Evolutionary conservation across 2,797 vertebrate species (phyloP).

Genomic region (Acanthopagrus latus): DNA sequence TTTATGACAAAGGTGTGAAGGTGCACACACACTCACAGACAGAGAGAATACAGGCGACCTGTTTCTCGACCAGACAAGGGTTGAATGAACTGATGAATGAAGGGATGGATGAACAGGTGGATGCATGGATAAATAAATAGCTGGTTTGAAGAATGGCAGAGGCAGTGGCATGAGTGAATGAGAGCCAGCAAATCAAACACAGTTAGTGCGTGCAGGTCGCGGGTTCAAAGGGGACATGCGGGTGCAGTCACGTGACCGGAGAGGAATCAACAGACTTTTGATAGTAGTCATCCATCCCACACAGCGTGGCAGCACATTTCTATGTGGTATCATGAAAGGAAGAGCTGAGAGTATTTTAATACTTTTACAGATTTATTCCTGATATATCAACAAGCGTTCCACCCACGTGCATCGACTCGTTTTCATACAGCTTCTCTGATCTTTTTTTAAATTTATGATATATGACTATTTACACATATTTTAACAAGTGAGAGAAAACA

Average conservation of each 20-base stretch:
- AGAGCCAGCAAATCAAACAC: slow-evolving; percentile 62
- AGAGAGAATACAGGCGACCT: slow-evolving; percentile 56
- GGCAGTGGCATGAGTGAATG: slow-evolving; percentile 47
- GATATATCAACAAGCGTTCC: not conserved
- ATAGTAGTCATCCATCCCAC: slow-evolving; percentile 39
- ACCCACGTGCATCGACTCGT: not conserved
- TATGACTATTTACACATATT: not conserved
- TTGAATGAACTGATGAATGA: slow-evolving; percentile 34
- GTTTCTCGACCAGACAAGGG: slow-evolving; percentile 56
- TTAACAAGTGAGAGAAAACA: not conserved
- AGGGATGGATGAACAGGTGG: slow-evolving; percentile 13
- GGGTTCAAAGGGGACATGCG: slow-evolving; percentile 65
- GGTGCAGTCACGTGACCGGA: slow-evolving; percentile 38
- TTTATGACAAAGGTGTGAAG: slow-evolving; percentile 65
- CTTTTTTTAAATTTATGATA: not conserved
- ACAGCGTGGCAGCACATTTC: slow-evolving; percentile 28
- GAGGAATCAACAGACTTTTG: slow-evolving; percentile 15
- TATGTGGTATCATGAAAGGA: slow-evolving; percentile 14
- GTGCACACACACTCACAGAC: slow-evolving; percentile 31
- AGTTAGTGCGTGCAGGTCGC: slow-evolving; percentile 74
- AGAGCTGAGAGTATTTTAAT: slow-evolving; percentile 15
- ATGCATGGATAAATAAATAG: slow-evolving; percentile 41
- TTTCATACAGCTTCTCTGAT: not conserved
- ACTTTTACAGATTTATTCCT: not conserved
- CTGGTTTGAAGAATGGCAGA: slow-evolving; percentile 43